Percentiles rank a stretch among this genome's conserved stretches.
phyloP scores from a whole-genome alignment of 2,888 invertebrate species.

The Stratiomys singularior region DNA sequence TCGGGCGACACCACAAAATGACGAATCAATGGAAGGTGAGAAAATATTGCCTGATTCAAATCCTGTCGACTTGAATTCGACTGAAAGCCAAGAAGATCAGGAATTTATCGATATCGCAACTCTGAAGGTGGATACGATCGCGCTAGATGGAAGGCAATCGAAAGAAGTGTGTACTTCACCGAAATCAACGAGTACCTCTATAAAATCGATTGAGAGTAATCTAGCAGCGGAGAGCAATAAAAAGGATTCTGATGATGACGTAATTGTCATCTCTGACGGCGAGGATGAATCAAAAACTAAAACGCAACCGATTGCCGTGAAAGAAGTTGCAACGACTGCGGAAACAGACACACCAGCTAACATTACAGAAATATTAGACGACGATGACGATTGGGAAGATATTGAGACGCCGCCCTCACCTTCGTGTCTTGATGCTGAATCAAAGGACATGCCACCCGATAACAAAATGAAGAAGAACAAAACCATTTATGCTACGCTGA shows the following conservation, averaged over 20 bases:
- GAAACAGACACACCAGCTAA: background rate
- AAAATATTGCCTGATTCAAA: no score
- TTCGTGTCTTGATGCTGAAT: conserved; percentile 50
- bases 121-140: no score
- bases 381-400: conserved; percentile 60
- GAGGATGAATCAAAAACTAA: conserved; percentile 22
- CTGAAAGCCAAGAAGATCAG: no score
- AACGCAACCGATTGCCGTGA: background rate
- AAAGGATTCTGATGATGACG: conserved; percentile 7
- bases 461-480: conserved; percentile 54
- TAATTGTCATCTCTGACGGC: conserved; percentile 25
- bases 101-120: no score
- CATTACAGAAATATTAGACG: conserved; percentile 50
- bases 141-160: no score
- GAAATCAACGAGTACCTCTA: no score
- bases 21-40: no score
- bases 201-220: background rate
- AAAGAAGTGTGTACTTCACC: no score
- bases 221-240: background rate
- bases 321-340: background rate
- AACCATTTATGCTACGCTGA: conserved; percentile 55
- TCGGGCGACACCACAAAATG: background rate
- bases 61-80: no score
- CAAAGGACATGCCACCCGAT: conserved; percentile 48
- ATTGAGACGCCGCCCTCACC: conserved; percentile 56